Base-by-base conservation (phyloP, 2,797 vertebrate genomes). In the Acipenser transmontanus region DNA sequence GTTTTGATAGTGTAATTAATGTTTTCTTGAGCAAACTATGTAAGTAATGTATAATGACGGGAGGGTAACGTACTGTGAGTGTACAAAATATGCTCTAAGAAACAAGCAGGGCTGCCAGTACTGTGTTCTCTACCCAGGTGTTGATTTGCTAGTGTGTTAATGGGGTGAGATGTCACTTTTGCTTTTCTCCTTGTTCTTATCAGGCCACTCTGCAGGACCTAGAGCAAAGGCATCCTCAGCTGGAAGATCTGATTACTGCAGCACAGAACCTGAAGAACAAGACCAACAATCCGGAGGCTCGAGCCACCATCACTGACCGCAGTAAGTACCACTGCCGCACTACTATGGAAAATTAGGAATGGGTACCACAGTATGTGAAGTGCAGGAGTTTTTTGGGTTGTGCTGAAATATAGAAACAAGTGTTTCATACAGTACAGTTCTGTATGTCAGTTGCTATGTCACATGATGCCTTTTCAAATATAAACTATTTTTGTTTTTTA, bases 251-350 rank as follows among this genome's bases (percentile, higher is more conserved):
- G 74, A 89, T 98, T 77, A 99, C 97, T 72, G 93, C 94, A 77
- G 95, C 96, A 63, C 96, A 99, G 82, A 99, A 99, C 81, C 81
- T 99, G 50, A 99, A 99, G 83, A 99, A 99, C 87, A 99, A 99
- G 89, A 98, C 93, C 0, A 92, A 86, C 84, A 96, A 97, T 80
- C 94, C 96, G 80, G 95, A 98, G 34, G 94, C 92, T 17, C 91
- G 97, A 72, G 91, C 91, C 49, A 75, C 92, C 17, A 96, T 99
- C 77, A 96, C 95, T 34, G 95, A 98, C 69, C 89, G 87, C 82
- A 98, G 97, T 99, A 92, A 86, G 93, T 82, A 69, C 68, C 74
- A 60, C 9, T 66, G 2, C 9, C 65, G 2, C 17, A 10, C 8
- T 52, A 7, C 8, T 12, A 4, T 52, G 8, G 51, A 6, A 8